Evolutionary conservation across 2,888 invertebrate genomes (phyloP).

Genomic region (Teleogryllus oceanicus): DNA sequence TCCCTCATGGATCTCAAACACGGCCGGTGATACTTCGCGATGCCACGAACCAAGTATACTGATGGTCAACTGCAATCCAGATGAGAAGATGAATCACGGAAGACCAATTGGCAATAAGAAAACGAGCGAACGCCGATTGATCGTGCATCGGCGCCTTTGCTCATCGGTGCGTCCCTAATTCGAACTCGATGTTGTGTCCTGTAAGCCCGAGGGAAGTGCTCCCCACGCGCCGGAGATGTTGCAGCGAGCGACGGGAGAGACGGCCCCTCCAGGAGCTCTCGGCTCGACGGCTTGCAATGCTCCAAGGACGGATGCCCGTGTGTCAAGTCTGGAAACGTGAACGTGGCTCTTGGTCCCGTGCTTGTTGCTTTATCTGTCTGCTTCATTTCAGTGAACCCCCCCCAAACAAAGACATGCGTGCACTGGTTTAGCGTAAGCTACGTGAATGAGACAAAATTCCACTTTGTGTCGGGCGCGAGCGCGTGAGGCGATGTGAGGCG

Average conservation of each 20-base stretch:
- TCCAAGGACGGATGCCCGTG: background rate
- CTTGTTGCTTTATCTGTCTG: constrained; percentile 6
- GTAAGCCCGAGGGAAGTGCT: background rate
- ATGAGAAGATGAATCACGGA: too few species aligned
- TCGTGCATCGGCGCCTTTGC: too few species aligned
- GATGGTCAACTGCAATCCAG: too few species aligned
- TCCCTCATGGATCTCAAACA: too few species aligned
- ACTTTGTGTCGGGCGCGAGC: background rate
- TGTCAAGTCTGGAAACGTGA: too few species aligned
- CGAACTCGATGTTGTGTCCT: background rate
- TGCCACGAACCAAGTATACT: too few species aligned
- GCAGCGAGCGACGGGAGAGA: background rate
- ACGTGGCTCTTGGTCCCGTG: background rate
- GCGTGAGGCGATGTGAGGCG: background rate
- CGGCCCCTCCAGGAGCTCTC: background rate
- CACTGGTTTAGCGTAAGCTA: background rate
- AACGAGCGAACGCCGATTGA: too few species aligned
- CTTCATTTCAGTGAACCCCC: background rate
- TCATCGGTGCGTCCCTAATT: too few species aligned
- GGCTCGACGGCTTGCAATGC: constrained; percentile 5
- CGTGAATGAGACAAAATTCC: background rate
- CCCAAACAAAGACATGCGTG: background rate
- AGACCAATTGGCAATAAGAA: too few species aligned
- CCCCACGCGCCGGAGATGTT: background rate
- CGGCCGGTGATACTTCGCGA: too few species aligned